Evolutionary conservation across 2,797 vertebrate species (phyloP).

Genomic region (Zalophus californianus): DNA sequence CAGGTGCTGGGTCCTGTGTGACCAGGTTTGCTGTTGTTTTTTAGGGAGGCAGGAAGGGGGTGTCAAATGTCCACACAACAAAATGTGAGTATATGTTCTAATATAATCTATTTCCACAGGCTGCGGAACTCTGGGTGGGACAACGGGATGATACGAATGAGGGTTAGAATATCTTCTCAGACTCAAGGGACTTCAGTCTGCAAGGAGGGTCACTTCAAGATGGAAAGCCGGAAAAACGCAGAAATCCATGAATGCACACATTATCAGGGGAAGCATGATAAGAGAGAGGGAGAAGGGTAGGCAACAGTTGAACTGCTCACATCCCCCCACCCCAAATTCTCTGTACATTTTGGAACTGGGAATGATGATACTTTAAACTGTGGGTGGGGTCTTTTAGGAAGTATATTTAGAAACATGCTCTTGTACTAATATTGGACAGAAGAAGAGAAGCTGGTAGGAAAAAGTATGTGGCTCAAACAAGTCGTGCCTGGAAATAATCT

Average conservation of each 20-base stretch:
- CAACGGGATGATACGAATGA: background rate
- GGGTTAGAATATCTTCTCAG: background rate
- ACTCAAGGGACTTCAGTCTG: background rate
- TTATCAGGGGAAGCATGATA: background rate
- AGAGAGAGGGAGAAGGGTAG: background rate
- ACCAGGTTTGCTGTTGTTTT: background rate
- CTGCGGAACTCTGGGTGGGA: background rate
- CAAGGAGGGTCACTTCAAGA: background rate
- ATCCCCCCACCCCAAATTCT: background rate
- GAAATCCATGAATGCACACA: background rate
- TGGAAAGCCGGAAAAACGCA: background rate
- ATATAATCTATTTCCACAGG: background rate
- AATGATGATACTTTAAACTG: background rate
- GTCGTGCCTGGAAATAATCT: background rate
- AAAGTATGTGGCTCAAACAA: background rate
- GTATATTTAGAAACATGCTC: background rate
- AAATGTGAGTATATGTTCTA: background rate
- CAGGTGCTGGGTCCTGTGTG: background rate
- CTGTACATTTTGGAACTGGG: background rate
- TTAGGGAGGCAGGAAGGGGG: rapidly evolving
- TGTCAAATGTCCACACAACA: background rate
- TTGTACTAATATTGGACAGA: background rate
- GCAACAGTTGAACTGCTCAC: background rate
- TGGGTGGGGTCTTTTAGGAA: slow-evolving; percentile 21
- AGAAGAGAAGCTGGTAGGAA: background rate